Evolutionary conservation across 2,888 invertebrate species (phyloP), one percentile per base, ranked within the genome.

Genomic region (Mimas tiliae): DNA sequence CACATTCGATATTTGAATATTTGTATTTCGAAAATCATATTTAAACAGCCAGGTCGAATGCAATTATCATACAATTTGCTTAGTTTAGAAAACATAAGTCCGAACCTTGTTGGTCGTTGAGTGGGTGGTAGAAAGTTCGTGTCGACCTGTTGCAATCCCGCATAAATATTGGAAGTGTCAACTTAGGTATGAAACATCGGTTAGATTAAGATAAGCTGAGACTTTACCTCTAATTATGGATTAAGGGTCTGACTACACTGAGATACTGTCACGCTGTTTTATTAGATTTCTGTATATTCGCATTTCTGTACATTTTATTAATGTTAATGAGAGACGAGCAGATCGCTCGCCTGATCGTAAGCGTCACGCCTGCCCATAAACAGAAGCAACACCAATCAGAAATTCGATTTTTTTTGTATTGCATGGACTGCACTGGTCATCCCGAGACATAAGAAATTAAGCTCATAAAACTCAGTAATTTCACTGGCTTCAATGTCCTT

Each of bases 101-200:
- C 19, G 47, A 55, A 55, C 55, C 58, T 48, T 38, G 38, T 16
- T 38, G 7, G 19, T 38, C 11, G 19, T 11, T 3, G 34, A 47
- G 50, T 64, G 58, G 64, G 45, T 62, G 64, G 51, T 55, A 38
- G 65, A 65, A 65, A 65, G 65, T 48, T 55, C 14, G 33, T 38
- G 11, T 19, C 58, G 58, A 12, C 52, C 58, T 58, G 42, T 42
- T 42, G 58, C 58, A 58, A 58, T 58, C 38, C 16, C 12, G 38
- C 58, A 58, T 58, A 58, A 58, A 42, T 58, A 58, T 58, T 58
- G 19, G 12, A 58, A 58, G 19, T 58, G 58, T 58, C 58, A 58
- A 58, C 11, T 11, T 27, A 38, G 19, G 58, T 42, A 34, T 58
- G 38, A 58, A 58, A 58, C 42, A 58, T 58, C 38, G 58, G 1